Conservation (phyloP, 2,797 vertebrate genomes). For the Psittacula derbiana region DNA sequence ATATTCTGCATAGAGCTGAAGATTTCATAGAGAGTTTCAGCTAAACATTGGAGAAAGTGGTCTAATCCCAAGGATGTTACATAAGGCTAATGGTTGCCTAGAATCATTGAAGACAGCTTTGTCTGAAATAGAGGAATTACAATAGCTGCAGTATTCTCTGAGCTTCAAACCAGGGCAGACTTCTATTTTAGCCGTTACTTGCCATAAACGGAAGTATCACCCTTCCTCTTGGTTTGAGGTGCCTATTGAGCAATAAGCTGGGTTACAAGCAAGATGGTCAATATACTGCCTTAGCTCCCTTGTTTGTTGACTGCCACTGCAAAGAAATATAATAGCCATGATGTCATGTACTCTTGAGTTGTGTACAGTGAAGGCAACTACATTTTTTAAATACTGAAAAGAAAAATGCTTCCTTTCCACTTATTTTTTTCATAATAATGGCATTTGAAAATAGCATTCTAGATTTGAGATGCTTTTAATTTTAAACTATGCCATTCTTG, state of each 20-base stretch:
- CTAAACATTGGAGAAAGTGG: not conserved
- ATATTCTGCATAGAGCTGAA: not conserved
- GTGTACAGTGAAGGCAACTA: not conserved
- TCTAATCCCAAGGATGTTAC: not conserved
- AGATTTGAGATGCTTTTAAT: not conserved
- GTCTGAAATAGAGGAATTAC: not conserved
- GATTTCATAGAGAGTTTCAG: not conserved
- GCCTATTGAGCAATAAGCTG: not conserved
- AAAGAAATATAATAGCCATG: not conserved
- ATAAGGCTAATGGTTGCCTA: not conserved
- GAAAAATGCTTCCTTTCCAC: not conserved
- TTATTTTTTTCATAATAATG: not conserved
- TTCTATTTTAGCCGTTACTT: not conserved
- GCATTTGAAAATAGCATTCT: not conserved
- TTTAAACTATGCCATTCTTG: not conserved
- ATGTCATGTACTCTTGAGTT: not conserved
- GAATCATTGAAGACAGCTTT: not conserved
- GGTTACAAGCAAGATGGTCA: not conserved
- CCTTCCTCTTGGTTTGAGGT: not conserved
- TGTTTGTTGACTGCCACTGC: not conserved
- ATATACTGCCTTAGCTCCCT: not conserved
- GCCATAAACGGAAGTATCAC: rapidly evolving
- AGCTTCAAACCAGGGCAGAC: not conserved
- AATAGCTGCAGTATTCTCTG: not conserved
- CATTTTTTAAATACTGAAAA: not conserved